Base-by-base conservation (phyloP, 2,888 invertebrate species). In the Pseudoips prasinana region DNA sequence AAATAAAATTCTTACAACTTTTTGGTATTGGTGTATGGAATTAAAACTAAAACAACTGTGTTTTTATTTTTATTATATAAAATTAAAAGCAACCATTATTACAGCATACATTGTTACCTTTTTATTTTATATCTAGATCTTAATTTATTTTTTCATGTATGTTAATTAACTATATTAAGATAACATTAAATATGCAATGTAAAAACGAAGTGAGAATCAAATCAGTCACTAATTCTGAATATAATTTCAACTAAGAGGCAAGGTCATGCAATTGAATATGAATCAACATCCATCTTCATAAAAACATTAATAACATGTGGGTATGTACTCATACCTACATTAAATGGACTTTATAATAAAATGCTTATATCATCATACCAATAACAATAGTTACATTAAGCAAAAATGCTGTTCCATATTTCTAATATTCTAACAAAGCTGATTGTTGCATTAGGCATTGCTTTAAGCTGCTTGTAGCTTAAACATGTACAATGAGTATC, bases 1-100 rank as follows among this genome's bases (percentile, higher is more conserved):
- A n/a, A n/a, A n/a, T n/a, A n/a, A n/a, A n/a, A n/a, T n/a, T n/a
- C n/a, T n/a, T n/a, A n/a, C n/a, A n/a, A n/a, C n/a, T n/a, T n/a
- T n/a, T n/a, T n/a, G n/a, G n/a, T n/a, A n/a, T n/a, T n/a, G n/a
- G n/a, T n/a, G n/a, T n/a, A n/a, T n/a, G n/a, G n/a, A n/a, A n/a
- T n/a, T 59, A 51, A 56, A 65, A 62, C 49, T 43, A 39, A 50
- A 27, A 40, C 28, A 39, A 47, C 39, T 41, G 49, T 47, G 59
- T 54, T 72, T 74, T 70, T 66, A 55, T 83, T 85, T 82, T 81
- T 83, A 20, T 79, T 64, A 78, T 85, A 86, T 77, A 87, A 88
- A 87, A 85, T 84, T 79, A 84, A 73, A 86, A 86, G 85, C 85
- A 82, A 86, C 79, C 79, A 75, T 80, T 76, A 80, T 82, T 85